phyloP scores from a whole-genome alignment of 1,140 invertebrate genomes.

The Drosophila sechellia region DNA sequence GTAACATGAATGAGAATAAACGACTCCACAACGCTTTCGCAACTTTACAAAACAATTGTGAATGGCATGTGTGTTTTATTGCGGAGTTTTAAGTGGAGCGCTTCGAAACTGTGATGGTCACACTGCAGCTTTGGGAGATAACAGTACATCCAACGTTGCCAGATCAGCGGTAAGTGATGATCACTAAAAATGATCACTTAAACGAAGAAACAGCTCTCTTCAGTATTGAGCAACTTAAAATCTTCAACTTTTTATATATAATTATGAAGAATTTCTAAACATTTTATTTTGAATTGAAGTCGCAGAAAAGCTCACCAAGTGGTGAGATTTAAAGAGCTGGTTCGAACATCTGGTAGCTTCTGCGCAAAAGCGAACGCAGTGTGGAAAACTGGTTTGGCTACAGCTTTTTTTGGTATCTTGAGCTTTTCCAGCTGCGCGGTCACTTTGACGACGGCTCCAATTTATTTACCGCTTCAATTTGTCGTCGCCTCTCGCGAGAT shows the following conservation, averaged over 20 bases:
- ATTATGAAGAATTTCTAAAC: too few species aligned
- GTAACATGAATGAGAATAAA: constrained; percentile 57
- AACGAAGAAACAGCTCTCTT: background rate
- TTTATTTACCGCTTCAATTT: constrained; percentile 40
- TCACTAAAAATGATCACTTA: background rate
- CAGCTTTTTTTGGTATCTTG: constrained; percentile 2
- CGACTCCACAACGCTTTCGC: constrained; percentile 57
- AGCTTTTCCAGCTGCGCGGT: constrained; percentile 3
- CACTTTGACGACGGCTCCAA: constrained; percentile 22
- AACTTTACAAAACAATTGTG: constrained; percentile 51
- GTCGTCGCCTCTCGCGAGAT: constrained; percentile 35
- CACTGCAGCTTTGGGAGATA: background rate
- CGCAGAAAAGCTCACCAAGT: background rate
- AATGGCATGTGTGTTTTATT: background rate
- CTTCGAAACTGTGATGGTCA: background rate
- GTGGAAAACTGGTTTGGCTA: constrained; percentile 5
- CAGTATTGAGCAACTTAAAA: too few species aligned
- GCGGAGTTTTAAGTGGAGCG: background rate
- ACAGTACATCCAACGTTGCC: background rate
- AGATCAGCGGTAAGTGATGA: background rate
- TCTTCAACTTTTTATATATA: too few species aligned
- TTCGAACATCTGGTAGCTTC: constrained; percentile 3
- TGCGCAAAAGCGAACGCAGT: background rate
- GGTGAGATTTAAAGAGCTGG: background rate
- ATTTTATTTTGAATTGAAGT: background rate